Evolutionary conservation across 30 jellyfish, hydroid and myxozoan species (phyloP).

Genomic region (Pseudorhiza aurosa): DNA sequence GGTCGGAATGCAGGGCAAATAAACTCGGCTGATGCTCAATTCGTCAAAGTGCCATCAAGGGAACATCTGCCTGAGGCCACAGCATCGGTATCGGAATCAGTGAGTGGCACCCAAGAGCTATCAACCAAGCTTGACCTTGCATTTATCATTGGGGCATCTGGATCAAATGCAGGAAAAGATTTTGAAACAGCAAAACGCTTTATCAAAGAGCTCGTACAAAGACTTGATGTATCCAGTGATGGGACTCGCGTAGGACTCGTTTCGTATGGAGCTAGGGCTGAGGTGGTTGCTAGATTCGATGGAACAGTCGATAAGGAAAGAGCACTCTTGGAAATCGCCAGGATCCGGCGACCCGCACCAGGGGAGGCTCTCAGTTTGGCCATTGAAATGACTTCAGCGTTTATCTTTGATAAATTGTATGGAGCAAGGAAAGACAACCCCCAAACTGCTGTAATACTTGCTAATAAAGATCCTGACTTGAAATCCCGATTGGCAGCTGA

Average conservation of each 20-base stretch:
- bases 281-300: not conserved
- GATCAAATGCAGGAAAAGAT: not conserved
- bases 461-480: not conserved
- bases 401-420: not conserved
- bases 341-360: not conserved
- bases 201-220: not conserved
- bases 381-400: not conserved
- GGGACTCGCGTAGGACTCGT: slow-evolving; percentile 4
- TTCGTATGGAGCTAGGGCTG: not conserved
- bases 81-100: not conserved
- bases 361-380: slow-evolving; percentile 1
- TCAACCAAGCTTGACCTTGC: not conserved
- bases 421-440: slow-evolving; percentile 27
- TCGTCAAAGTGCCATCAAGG: not conserved
- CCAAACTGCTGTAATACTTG: not conserved
- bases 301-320: not conserved
- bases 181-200: not conserved
- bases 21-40: not conserved
- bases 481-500: not conserved
- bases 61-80: not conserved
- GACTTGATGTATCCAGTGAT: not conserved
- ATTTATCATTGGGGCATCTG: slow-evolving; percentile 1
- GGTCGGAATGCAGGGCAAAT: not conserved
- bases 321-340: not conserved
- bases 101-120: not conserved